Evolutionary conservation across 2,797 vertebrate species (phyloP).

Genomic region (Eospalax fontanierii): DNA sequence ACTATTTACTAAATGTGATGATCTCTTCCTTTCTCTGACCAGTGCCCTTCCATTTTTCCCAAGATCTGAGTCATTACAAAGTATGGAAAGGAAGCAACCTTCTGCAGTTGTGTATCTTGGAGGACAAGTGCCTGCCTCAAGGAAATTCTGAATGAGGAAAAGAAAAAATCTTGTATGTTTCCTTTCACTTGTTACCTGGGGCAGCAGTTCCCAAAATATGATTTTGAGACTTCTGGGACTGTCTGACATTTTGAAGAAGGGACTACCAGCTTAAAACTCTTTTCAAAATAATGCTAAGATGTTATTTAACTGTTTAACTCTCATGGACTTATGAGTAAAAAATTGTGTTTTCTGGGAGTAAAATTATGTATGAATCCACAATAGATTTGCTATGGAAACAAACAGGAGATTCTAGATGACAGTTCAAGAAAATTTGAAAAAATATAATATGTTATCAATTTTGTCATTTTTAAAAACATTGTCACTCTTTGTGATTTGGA

Average conservation of each 20-base stretch:
- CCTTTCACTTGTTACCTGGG: background rate
- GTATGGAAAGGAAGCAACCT: background rate
- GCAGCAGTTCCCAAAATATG: background rate
- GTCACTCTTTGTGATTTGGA: background rate
- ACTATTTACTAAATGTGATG: background rate
- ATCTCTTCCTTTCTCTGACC: constrained; percentile 6
- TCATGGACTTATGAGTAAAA: background rate
- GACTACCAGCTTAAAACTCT: background rate
- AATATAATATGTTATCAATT: background rate
- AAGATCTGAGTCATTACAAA: background rate
- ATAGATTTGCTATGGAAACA: background rate
- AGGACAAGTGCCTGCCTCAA: background rate
- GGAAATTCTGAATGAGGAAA: background rate
- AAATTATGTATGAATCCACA: background rate
- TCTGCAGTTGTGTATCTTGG: background rate
- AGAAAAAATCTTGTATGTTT: background rate
- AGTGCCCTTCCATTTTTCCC: background rate
- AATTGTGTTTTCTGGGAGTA: constrained; percentile 7
- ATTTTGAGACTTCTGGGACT: background rate
- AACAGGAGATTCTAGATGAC: background rate
- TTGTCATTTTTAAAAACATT: background rate
- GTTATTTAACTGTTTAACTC: background rate
- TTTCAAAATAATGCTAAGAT: background rate
- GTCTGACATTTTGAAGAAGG: background rate
- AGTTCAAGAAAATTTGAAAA: background rate